Percentiles rank a stretch among this genome's conserved stretches.
phyloP scores from a whole-genome alignment of 2,888 invertebrate genomes.

The Cephalotes varians region DNA sequence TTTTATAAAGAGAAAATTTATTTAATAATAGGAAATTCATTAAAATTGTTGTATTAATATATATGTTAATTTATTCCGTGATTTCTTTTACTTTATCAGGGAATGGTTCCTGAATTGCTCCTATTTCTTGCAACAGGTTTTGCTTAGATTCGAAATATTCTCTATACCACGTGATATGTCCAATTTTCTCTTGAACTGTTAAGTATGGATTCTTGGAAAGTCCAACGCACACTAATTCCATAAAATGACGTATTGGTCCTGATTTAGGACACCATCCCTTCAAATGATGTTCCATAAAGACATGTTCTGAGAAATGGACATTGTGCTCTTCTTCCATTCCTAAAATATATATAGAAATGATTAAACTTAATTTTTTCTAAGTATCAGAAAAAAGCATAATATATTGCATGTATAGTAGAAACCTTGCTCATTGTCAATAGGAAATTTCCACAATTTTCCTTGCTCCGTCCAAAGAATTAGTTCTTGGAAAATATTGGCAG shows the following conservation, averaged over 20 bases:
- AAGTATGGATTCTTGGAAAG: constrained; percentile 97
- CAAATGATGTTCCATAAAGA: constrained; percentile 95
- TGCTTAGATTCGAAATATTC: constrained; percentile 95
- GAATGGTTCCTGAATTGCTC: constrained; percentile 86
- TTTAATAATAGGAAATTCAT: not conserved
- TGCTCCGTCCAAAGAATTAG: constrained; percentile 97
- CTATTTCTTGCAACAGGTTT: constrained; percentile 89
- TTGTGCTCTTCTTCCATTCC: constrained; percentile 89
- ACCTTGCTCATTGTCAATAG: constrained; percentile 99
- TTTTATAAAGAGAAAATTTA: not conserved
- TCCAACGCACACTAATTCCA: constrained; percentile 98
- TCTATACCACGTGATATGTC: constrained; percentile 96
- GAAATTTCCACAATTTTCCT: constrained; percentile 98
- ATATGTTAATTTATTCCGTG: constrained; percentile 26
- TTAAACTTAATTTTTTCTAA: not conserved
- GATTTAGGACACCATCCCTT: constrained; percentile 95
- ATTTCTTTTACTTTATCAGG: constrained; percentile 32
- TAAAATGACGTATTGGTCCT: constrained; percentile 98
- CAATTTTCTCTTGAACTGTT: constrained; percentile 94
- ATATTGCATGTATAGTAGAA: constrained; percentile 9
- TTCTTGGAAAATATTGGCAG: constrained; percentile 96
- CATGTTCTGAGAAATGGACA: constrained; percentile 96
- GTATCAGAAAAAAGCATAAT: constrained; percentile 1
- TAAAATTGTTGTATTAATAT: not conserved
- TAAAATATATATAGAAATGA: constrained; percentile 78